phyloP scores from a whole-genome alignment of 2,113 vertebrate species.

The Carassius auratus region DNA sequence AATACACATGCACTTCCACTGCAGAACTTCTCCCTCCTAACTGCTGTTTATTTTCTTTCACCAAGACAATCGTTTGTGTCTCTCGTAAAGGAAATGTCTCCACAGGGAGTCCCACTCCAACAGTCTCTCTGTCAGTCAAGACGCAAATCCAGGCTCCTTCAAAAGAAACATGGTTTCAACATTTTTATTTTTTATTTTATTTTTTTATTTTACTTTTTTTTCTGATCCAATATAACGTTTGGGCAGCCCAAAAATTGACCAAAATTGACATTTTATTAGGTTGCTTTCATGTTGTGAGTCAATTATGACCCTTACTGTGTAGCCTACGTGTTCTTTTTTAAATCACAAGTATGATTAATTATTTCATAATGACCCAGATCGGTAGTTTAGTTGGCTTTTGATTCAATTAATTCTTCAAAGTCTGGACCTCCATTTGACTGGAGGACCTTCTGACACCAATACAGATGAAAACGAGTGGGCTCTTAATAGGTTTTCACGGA shows the following conservation, averaged over 20 bases:
- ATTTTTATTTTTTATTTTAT: no score
- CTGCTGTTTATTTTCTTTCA: constrained; percentile 22
- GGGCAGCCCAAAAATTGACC: neutral
- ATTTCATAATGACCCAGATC: neutral
- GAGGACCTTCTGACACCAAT: constrained; percentile 15
- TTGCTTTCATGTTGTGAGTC: neutral
- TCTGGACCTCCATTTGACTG: neutral
- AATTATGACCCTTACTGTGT: neutral
- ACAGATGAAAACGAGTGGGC: neutral
- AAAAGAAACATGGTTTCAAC: neutral
- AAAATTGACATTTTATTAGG: neutral
- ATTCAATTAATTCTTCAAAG: constrained; percentile 14
- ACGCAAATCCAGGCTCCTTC: no score
- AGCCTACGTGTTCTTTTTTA: neutral
- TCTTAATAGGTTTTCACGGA: neutral
- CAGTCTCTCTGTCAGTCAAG: neutral
- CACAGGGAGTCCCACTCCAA: constrained; percentile 49
- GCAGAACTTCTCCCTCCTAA: constrained; percentile 6
- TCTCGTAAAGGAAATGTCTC: constrained; percentile 27
- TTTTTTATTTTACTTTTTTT: no score
- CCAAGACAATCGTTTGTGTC: constrained; percentile 20
- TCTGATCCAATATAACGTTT: neutral
- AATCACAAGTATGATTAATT: neutral
- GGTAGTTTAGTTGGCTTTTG: constrained; percentile 9
- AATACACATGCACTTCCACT: constrained; percentile 3